Percentiles rank a stretch among this genome's conserved stretches.
Evolutionary conservation across 2,797 vertebrate species (phyloP).

Genomic region (Anguilla obscura): DNA sequence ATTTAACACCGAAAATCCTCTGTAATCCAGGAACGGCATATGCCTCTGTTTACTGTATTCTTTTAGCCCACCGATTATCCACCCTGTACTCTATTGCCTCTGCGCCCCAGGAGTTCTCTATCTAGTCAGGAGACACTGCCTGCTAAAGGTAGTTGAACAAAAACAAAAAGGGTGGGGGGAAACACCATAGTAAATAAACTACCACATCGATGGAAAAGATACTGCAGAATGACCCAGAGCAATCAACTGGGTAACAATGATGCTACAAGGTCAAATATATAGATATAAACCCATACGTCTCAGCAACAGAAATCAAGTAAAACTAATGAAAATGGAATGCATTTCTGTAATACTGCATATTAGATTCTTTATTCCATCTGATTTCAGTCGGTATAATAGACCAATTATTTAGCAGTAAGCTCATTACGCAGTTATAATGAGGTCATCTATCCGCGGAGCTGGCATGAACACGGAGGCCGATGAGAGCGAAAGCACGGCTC

Average conservation of each 20-base stretch:
- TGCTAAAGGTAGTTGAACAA: neutral
- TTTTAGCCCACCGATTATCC: neutral
- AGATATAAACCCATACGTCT: neutral
- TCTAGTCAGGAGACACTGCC: neutral
- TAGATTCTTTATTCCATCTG: neutral
- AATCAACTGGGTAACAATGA: neutral
- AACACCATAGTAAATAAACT: neutral
- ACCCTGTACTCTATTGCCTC: neutral
- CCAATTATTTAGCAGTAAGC: conserved; percentile 10
- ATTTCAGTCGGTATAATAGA: neutral
- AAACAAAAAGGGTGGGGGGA: neutral
- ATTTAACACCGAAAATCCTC: conserved; percentile 73
- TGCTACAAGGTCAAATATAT: neutral
- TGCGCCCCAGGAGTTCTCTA: neutral
- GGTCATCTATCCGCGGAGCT: neutral
- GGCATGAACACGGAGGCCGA: conserved; percentile 2
- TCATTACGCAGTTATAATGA: conserved; percentile 4
- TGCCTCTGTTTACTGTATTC: conserved; percentile 49
- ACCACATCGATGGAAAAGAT: neutral
- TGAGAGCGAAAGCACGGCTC: neutral
- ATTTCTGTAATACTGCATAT: neutral
- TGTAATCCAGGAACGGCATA: conserved; percentile 66
- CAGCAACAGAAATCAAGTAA: neutral
- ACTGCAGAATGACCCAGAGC: neutral
- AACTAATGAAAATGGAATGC: neutral